A percentile compares a stretch with the other conserved stretches of the same genome.
phyloP scores from a whole-genome alignment of 2,888 invertebrate genomes.

The Emmelina monodactyla region DNA sequence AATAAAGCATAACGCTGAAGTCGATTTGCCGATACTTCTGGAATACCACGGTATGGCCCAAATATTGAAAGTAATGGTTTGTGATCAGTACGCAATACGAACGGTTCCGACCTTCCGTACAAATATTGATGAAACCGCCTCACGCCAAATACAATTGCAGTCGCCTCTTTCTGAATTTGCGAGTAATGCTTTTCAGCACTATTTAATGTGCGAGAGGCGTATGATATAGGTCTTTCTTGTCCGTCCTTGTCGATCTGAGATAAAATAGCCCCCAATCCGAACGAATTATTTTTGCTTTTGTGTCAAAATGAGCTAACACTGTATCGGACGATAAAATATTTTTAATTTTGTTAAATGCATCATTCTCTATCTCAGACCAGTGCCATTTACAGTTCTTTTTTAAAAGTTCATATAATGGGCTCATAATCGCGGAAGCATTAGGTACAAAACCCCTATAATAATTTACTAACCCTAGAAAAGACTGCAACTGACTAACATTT shows the following conservation, averaged over 20 bases:
- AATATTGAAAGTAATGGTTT: too few species aligned
- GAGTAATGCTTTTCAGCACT: background rate
- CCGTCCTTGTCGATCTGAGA: too few species aligned
- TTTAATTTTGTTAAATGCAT: too few species aligned
- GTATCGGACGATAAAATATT: too few species aligned
- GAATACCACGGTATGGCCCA: too few species aligned
- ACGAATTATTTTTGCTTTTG: background rate
- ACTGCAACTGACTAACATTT: background rate
- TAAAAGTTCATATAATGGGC: background rate
- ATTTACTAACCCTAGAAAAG: slow-evolving; percentile 1
- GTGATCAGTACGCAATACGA: background rate
- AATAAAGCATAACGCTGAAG: too few species aligned
- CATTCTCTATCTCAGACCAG: background rate
- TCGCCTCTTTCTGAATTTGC: background rate
- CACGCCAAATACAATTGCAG: background rate
- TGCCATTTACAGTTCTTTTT: background rate
- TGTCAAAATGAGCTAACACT: slow-evolving; percentile 1
- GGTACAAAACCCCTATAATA: background rate
- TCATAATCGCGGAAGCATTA: background rate
- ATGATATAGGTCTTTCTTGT: background rate
- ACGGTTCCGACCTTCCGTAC: background rate
- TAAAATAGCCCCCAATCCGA: too few species aligned
- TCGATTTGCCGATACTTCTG: background rate
- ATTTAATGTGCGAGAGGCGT: background rate
- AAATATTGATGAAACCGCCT: background rate